These are phyloP conservation scores for Arrhopalites spinosus DNA, from an alignment of 2,888 invertebrate genomes.

Conservation along the genomic window DNA sequence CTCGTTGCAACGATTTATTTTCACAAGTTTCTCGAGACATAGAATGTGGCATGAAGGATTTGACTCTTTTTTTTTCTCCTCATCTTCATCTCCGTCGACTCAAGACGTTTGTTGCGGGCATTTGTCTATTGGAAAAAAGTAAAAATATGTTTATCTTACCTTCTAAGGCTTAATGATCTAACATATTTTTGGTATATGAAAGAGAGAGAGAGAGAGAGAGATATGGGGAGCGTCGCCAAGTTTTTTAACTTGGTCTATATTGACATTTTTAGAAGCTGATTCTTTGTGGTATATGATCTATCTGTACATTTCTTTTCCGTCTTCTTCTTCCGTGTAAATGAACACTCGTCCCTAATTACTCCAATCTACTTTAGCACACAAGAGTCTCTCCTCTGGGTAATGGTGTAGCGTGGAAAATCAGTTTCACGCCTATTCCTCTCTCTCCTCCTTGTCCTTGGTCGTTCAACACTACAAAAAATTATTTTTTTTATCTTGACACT, in stretches of 20 bases:
- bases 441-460: neutral
- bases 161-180: neutral
- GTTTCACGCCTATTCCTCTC: neutral
- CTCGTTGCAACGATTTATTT: too few relatives aligned
- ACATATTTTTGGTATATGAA: neutral
- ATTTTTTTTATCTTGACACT: too few relatives aligned
- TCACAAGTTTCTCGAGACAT: too few relatives aligned
- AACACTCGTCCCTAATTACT: constrained; percentile 15
- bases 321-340: neutral
- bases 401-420: neutral
- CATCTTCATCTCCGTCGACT: too few relatives aligned
- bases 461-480: neutral
- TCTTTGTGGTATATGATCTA: neutral
- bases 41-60: too few relatives aligned
- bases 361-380: too few relatives aligned
- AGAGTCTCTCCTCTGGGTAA: neutral
- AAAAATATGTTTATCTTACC: constrained; percentile 2
- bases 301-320: neutral
- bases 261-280: constrained; percentile 6
- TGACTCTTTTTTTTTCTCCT: too few relatives aligned
- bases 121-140: neutral
- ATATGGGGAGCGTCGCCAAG: neutral
- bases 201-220: neutral
- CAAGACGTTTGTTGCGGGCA: neutral
- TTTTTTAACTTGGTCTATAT: constrained; percentile 5